Evolutionary conservation across 2,888 invertebrate genomes (phyloP).

Genomic region (Willowsia nigromaculata): DNA sequence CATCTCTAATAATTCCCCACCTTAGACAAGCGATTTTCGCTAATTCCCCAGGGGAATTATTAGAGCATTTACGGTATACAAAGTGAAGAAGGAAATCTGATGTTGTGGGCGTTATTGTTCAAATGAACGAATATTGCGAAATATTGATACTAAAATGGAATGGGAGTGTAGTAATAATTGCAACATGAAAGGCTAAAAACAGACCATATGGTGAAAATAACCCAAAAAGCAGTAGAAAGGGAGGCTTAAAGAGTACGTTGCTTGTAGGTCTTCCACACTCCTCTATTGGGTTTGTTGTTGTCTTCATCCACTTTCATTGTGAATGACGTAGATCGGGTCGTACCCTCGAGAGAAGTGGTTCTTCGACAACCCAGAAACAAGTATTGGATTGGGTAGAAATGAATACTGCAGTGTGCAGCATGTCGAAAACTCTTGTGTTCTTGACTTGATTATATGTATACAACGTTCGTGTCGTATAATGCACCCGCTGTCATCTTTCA

Average conservation of each 20-base stretch:
- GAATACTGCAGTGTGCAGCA: not conserved
- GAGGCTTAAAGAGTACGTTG: not conserved
- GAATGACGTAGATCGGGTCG: slow-evolving; percentile 52
- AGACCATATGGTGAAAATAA: slow-evolving; percentile 5
- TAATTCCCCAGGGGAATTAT: no score
- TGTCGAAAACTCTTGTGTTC: not conserved
- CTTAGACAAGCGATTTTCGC: no score
- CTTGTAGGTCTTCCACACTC: not conserved
- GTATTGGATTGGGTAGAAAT: no score
- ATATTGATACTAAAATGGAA: not conserved
- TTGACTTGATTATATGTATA: not conserved
- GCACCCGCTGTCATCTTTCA: slow-evolving; percentile 61
- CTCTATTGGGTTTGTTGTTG: not conserved
- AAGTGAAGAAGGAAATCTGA: no score
- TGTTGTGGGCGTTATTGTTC: slow-evolving; percentile 13
- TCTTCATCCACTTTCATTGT: not conserved
- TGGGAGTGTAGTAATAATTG: not conserved
- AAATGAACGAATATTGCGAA: not conserved
- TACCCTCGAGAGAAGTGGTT: not conserved
- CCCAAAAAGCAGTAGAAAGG: no score
- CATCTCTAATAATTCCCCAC: no score
- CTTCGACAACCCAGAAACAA: not conserved
- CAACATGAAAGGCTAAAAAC: not conserved
- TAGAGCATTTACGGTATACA: no score
- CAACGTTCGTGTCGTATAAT: slow-evolving; percentile 43